phyloP scores from a whole-genome alignment of 2,113 vertebrate genomes.

The Polypterus senegalus region DNA sequence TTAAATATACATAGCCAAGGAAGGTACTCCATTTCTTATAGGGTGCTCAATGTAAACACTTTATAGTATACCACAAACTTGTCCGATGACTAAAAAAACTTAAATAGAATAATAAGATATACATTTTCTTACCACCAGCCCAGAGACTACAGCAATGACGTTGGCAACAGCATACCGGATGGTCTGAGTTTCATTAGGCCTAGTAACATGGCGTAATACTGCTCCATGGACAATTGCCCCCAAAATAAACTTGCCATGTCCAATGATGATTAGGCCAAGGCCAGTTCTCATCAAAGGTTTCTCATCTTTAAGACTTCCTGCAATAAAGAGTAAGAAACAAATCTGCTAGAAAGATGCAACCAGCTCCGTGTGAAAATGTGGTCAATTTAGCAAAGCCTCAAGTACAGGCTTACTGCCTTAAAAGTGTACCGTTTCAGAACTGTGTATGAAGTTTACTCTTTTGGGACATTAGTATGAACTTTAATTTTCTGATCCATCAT shows the following conservation, averaged over 20 bases:
- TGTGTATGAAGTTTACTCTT: too few relatives aligned
- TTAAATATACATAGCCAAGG: too few relatives aligned
- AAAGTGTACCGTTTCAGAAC: too few relatives aligned
- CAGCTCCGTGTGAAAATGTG: too few relatives aligned
- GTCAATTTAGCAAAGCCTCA: too few relatives aligned
- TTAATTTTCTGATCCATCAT: too few relatives aligned
- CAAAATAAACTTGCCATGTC: conserved; percentile 74
- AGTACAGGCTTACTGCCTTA: too few relatives aligned
- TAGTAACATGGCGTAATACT: conserved; percentile 60
- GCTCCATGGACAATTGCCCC: conserved; percentile 66
- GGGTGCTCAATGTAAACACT: too few relatives aligned
- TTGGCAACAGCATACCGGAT: conserved; percentile 65
- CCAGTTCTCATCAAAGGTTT: conserved; percentile 76
- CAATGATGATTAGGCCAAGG: conserved; percentile 65
- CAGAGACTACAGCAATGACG: conserved; percentile 45
- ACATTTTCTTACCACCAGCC: conserved; percentile 56
- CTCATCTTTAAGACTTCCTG: conserved; percentile 40
- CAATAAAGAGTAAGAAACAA: neutral
- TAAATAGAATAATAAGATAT: neutral
- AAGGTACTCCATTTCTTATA: too few relatives aligned
- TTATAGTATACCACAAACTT: too few relatives aligned
- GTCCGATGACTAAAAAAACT: neutral
- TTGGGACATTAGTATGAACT: too few relatives aligned
- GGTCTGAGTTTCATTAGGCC: conserved; percentile 36
- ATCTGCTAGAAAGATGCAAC: too few relatives aligned